Percentiles rank a stretch among this genome's conserved stretches.
Evolutionary conservation across 2,797 vertebrate genomes (phyloP).

Genomic region (Peromyscus melanophrys): DNA sequence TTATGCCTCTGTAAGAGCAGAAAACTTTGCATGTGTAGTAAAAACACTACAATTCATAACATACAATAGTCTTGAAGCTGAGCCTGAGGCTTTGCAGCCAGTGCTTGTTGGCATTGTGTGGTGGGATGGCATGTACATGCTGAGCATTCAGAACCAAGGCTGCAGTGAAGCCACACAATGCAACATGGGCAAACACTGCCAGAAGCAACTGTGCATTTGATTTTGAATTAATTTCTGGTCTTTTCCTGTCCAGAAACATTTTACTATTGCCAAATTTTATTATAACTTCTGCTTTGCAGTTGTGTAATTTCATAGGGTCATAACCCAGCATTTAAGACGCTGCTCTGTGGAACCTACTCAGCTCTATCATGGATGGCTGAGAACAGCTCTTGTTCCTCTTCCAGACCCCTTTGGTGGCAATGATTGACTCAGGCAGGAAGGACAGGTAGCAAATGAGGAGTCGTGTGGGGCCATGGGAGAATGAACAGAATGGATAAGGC

Average conservation of each 20-base stretch:
- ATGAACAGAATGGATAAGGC: neutral
- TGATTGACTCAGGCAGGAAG: neutral
- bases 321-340: neutral
- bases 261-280: neutral
- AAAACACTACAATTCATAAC: neutral
- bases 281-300: neutral
- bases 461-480: fast-evolving
- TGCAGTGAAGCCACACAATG: neutral
- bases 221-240: neutral
- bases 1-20: conserved; percentile 18
- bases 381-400: neutral
- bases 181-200: neutral
- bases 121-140: neutral
- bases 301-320: neutral
- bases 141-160: neutral
- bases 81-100: neutral
- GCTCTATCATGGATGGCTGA: neutral
- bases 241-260: neutral
- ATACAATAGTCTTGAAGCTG: neutral
- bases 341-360: neutral
- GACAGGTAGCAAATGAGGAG: neutral
- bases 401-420: neutral
- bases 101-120: neutral
- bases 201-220: neutral
- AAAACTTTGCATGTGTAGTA: neutral